A percentile compares a stretch with the other conserved stretches of the same genome.
Evolutionary conservation across 2,113 vertebrate species (phyloP).

Genomic region (Bagarius yarrelli): DNA sequence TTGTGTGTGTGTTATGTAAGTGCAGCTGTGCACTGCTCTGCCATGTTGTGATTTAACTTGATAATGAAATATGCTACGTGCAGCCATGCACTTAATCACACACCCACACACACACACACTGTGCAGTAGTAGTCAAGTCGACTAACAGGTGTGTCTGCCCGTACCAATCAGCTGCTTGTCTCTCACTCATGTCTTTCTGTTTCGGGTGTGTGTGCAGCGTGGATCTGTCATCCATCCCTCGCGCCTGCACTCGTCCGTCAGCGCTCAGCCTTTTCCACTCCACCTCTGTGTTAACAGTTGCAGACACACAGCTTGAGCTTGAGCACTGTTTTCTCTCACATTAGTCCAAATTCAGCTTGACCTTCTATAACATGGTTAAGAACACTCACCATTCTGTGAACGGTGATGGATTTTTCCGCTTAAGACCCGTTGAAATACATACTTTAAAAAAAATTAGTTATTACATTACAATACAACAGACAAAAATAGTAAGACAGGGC

Average conservation of each 20-base stretch:
- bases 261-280: constrained; percentile 14
- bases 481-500: too few relatives aligned
- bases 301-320: not conserved
- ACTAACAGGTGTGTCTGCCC: constrained; percentile 19
- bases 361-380: not conserved
- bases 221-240: constrained; percentile 24
- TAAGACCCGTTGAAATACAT: not conserved
- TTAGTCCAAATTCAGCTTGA: not conserved
- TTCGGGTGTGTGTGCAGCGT: not conserved
- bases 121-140: not conserved
- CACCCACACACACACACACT: not conserved
- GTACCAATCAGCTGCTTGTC: constrained; percentile 9
- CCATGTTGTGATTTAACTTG: constrained; percentile 40
- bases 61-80: constrained; percentile 41
- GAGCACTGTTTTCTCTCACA: not conserved
- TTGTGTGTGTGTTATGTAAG: constrained; percentile 23
- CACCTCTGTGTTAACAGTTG: not conserved
- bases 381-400: not conserved
- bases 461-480: too few relatives aligned
- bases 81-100: constrained; percentile 27
- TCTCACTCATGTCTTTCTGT: constrained; percentile 3
- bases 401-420: not conserved
- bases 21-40: constrained; percentile 38
- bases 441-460: too few relatives aligned
- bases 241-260: constrained; percentile 5